A percentile compares a stretch with the other conserved stretches of the same genome.
Conservation (phyloP, 2,113 vertebrate genomes). For the Climacteris rufus region DNA sequence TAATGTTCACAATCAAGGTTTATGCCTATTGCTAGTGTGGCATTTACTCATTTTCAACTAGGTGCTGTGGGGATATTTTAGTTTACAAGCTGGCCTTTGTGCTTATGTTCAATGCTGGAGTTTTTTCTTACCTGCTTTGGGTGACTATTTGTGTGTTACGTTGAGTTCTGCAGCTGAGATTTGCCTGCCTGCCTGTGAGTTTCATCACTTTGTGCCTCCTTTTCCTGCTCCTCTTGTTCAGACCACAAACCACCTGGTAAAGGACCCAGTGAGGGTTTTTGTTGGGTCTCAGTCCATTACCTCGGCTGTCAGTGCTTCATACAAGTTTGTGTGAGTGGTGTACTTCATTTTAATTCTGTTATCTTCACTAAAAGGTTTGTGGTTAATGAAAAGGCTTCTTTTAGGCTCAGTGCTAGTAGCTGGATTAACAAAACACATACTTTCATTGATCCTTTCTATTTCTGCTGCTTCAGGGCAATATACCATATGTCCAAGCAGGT, state of each 20-base stretch:
- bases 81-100: background rate
- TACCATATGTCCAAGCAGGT: background rate
- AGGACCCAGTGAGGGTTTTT: background rate
- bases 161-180: constrained; percentile 21
- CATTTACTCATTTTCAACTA: background rate
- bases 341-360: background rate
- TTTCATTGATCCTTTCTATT: constrained; percentile 1
- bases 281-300: constrained; percentile 18
- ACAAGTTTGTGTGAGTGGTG: background rate
- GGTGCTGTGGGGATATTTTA: background rate
- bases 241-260: background rate
- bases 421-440: background rate
- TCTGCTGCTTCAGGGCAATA: background rate
- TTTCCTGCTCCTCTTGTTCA: background rate
- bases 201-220: background rate
- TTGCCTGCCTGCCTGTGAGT: constrained; percentile 8
- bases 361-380: constrained; percentile 26
- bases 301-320: constrained; percentile 12
- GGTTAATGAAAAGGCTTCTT: background rate
- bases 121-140: background rate
- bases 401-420: background rate
- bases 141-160: background rate
- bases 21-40: background rate
- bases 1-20: background rate
- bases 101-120: background rate